Percentiles rank a stretch among this genome's conserved stretches.
phyloP scores from a whole-genome alignment of 2,888 invertebrate species.

The Orthosia cruda region DNA sequence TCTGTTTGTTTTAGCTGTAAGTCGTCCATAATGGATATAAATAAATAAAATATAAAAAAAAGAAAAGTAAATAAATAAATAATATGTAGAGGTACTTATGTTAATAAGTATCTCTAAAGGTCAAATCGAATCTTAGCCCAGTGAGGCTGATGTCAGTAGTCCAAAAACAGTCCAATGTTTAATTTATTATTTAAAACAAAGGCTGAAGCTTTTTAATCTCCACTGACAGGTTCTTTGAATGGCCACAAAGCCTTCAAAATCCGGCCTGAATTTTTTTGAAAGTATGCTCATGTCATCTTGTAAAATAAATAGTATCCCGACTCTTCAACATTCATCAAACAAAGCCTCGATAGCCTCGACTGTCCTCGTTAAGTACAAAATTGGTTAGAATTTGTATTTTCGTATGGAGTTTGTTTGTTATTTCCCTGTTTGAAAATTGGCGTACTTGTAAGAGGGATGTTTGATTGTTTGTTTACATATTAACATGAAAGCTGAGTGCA shows the following conservation, averaged over 20 bases:
- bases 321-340: neutral
- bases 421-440: neutral
- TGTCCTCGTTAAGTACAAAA: neutral
- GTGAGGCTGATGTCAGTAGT: too few species aligned
- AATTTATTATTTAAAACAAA: neutral
- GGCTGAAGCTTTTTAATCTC: neutral
- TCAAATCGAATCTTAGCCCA: neutral
- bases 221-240: neutral
- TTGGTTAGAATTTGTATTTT: neutral
- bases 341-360: neutral
- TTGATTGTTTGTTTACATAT: neutral
- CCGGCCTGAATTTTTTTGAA: neutral
- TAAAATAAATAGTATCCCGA: neutral
- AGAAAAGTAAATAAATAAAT: too few species aligned
- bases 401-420: neutral
- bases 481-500: neutral
- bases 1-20: too few species aligned
- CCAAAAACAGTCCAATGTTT: too few species aligned
- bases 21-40: too few species aligned
- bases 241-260: neutral
- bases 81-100: too few species aligned
- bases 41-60: too few species aligned
- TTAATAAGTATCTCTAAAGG: neutral
- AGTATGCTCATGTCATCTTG: neutral
- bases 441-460: neutral